These are phyloP conservation scores for Pimephales promelas DNA, from an alignment of 2,113 vertebrate species.

Conservation along the genomic window DNA sequence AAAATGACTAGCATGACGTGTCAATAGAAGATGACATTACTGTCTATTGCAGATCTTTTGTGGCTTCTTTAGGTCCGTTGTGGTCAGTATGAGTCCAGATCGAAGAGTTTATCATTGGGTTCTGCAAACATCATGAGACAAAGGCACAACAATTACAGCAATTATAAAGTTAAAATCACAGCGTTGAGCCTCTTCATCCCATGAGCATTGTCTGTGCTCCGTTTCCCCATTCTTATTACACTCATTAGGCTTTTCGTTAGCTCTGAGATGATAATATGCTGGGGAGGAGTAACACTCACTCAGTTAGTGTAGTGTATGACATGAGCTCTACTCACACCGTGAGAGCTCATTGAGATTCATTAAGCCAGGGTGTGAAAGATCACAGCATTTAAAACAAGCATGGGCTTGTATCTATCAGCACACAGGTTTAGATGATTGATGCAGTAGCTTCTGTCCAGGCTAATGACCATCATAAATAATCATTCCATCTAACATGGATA, in stretches of 20 bases:
- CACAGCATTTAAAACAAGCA: constrained; percentile 38
- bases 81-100: constrained; percentile 10
- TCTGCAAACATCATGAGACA: constrained; percentile 25
- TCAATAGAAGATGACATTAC: background rate
- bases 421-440: constrained; percentile 37
- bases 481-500: constrained; percentile 29
- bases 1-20: constrained; percentile 2
- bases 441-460: constrained; percentile 23
- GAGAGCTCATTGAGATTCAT: constrained; percentile 50
- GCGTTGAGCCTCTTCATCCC: background rate
- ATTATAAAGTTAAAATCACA: constrained; percentile 42
- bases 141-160: constrained; percentile 19
- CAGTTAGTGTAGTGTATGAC: constrained; percentile 24
- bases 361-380: constrained; percentile 40
- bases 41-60: background rate
- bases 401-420: constrained; percentile 19
- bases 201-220: constrained; percentile 19
- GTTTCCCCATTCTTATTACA: constrained; percentile 17
- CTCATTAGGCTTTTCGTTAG: constrained; percentile 33
- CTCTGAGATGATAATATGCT: constrained; percentile 38
- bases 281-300: constrained; percentile 28
- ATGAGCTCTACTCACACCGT: constrained; percentile 43
- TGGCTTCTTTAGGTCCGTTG: background rate
- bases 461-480: constrained; percentile 23
- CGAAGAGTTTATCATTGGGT: background rate